A percentile compares a stretch with the other conserved stretches of the same genome.
Conservation (phyloP, 2,113 vertebrate genomes). For the Paraplagusia blochii region DNA sequence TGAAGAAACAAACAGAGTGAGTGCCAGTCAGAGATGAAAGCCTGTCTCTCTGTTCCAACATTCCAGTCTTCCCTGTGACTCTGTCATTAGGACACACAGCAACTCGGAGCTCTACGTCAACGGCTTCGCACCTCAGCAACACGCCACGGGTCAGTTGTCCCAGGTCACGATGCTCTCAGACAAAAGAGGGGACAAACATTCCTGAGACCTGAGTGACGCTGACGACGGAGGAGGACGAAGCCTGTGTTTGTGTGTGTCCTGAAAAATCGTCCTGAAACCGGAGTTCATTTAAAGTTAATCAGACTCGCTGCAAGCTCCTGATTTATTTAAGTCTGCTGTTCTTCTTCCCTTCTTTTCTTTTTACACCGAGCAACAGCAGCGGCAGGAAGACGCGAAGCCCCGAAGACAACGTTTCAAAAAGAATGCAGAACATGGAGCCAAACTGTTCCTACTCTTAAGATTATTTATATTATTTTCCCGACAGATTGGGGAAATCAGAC, state of each 20-base stretch:
- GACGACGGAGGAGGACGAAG: slow-evolving; percentile 9
- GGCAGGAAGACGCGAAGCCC: no score
- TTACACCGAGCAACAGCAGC: no score
- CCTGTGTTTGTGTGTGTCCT: slow-evolving; percentile 6
- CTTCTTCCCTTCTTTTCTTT: slow-evolving; percentile 2
- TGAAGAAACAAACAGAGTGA: background rate
- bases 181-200: slow-evolving; percentile 23
- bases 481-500: no score
- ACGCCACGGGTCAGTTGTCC: slow-evolving; percentile 30
- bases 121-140: slow-evolving; percentile 1
- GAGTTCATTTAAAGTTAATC: slow-evolving; percentile 62
- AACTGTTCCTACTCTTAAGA: no score
- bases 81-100: background rate
- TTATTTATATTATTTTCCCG: no score
- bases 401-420: no score
- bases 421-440: no score
- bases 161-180: background rate
- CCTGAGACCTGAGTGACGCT: background rate
- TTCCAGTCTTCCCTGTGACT: slow-evolving; percentile 23
- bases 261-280: slow-evolving; percentile 25
- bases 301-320: slow-evolving; percentile 35
- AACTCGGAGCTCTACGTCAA: slow-evolving; percentile 5
- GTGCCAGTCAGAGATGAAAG: slow-evolving; percentile 25
- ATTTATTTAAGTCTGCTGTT: slow-evolving; percentile 57
- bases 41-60: background rate